Evolutionary conservation across 2,888 invertebrate species (phyloP).

Genomic region (Eupeodes luniger): DNA sequence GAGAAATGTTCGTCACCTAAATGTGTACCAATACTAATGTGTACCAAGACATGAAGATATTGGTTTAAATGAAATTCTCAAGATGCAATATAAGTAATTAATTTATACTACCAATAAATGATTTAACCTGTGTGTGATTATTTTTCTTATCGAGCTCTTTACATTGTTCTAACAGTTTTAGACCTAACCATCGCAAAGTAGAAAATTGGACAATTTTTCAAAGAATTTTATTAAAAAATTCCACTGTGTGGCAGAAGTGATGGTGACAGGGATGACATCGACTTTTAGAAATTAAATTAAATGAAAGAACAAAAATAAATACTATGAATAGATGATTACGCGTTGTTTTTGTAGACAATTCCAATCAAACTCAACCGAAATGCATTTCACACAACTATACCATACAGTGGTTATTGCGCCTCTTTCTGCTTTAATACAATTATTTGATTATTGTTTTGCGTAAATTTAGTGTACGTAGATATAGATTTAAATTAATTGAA

Average conservation of each 20-base stretch:
- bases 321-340: slow-evolving; percentile 8
- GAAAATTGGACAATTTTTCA: not conserved
- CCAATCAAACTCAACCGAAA: slow-evolving; percentile 27
- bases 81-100: too few relatives aligned
- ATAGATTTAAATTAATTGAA: slow-evolving; percentile 12
- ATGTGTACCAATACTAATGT: too few relatives aligned
- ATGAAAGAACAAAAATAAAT: not conserved
- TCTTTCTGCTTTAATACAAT: not conserved
- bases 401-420: too few relatives aligned
- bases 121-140: too few relatives aligned
- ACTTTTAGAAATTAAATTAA: slow-evolving; percentile 35
- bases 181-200: too few relatives aligned
- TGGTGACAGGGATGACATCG: slow-evolving; percentile 1
- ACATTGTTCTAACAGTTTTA: too few relatives aligned
- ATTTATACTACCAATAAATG: too few relatives aligned
- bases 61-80: too few relatives aligned
- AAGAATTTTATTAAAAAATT: not conserved
- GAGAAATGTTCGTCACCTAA: too few relatives aligned
- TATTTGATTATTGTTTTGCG: slow-evolving; percentile 18
- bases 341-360: not conserved
- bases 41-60: too few relatives aligned
- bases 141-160: too few relatives aligned
- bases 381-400: not conserved
- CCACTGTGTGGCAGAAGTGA: not conserved
- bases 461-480: slow-evolving; percentile 11